Base-by-base conservation (phyloP, 2,113 vertebrate species). In the Myotis davidii region DNA sequence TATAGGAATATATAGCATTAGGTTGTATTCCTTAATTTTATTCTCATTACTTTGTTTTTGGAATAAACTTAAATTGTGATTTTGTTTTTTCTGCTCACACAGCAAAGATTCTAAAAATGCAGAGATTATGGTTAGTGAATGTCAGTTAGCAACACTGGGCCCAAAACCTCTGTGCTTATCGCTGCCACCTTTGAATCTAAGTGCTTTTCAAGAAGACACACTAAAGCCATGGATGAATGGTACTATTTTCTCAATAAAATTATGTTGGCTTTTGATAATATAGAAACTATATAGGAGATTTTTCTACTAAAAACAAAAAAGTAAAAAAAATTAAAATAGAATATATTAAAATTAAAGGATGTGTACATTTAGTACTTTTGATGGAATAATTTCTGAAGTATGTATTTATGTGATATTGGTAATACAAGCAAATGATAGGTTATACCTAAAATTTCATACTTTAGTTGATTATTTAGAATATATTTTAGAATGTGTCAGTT, bases 141-240 rank as follows among this genome's bases (percentile, higher is more conserved):
- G 94, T 94, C 91, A 95, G 0, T 87, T 97, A 88, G 45, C 92
- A 97, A 25, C 45, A 5, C 48, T 85, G 83, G 90, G 59, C 77
- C 69, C 96, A 25, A 92, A 45, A 74, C 81, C 92, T 85, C 67
- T 82, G 27, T 90, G 78, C 61, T 87, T 97, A 2, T 52, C 96
- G 12, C 0, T 85, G 79, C 92, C 65, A 32, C 59, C 90, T 32
- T 34, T 23, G 0, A 91, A 90, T 91, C 34, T 82, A 12, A 96
- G 65, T 50, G 39, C 65, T 54, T 81, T 67, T 91, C 92, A 85
- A 59, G 96, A 97, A 94, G 78, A 95, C n/a, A 50, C 82, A 72
- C 56, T 88, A 85, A 97, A 96, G 77, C 92, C 97, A 9, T 88
- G 42, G 97, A 95, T 88, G 84, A 98, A 97, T 84, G 98, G 98